Conservation (phyloP, 2,797 vertebrate genomes). For the Hapalemur alaotrensis region DNA sequence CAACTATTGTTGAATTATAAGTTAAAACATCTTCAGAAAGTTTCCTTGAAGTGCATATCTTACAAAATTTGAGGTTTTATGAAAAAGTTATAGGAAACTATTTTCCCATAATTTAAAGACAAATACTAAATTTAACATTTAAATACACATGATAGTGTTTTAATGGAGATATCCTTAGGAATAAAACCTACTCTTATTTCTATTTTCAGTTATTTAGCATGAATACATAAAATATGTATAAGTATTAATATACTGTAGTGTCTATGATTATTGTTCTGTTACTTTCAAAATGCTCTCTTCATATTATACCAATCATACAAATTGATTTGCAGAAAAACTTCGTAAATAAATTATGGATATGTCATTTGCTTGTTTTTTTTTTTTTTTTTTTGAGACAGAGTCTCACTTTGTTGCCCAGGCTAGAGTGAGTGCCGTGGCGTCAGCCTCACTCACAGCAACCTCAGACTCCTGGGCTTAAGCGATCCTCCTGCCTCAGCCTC, state of each 20-base stretch:
- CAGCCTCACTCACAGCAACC: too few species aligned
- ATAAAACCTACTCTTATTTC: neutral
- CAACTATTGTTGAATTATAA: slow-evolving; percentile 16
- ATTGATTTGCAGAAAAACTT: neutral
- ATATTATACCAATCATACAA: neutral
- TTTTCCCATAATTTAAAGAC: neutral
- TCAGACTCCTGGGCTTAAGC: too few species aligned
- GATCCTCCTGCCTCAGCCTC: too few species aligned
- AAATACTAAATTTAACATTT: slow-evolving; percentile 13
- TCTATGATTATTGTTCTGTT: neutral
- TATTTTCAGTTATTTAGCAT: neutral
- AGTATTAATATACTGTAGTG: neutral
- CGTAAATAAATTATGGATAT: neutral
- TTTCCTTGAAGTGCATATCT: slow-evolving; percentile 10
- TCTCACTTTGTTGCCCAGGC: too few species aligned
- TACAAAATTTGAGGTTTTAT: slow-evolving; percentile 15
- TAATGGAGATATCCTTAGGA: neutral
- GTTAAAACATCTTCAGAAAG: slow-evolving; percentile 52
- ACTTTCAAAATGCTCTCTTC: neutral
- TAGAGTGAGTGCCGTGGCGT: too few species aligned
- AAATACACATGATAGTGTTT: neutral
- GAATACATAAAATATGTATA: neutral
- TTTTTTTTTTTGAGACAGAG: too few species aligned
- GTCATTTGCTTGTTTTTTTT: neutral
- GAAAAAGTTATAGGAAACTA: slow-evolving; percentile 17